Conservation (phyloP, 2,888 invertebrate species). For the Cylindroiulus punctatus region DNA sequence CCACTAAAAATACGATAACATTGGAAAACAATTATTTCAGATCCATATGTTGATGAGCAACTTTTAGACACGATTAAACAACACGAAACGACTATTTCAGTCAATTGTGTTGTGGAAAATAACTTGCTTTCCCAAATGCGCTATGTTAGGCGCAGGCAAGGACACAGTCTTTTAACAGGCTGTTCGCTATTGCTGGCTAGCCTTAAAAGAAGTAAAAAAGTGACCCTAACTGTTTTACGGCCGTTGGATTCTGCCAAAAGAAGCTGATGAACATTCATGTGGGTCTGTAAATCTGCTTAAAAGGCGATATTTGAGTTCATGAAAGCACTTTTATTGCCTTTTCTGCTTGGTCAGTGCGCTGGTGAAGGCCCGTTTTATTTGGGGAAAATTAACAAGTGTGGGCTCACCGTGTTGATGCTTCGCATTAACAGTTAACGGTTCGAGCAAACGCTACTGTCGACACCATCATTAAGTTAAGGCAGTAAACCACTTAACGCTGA, state of each 20-base stretch:
- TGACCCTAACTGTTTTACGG: constrained; percentile 30
- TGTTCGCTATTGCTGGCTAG: background rate
- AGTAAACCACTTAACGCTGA: constrained; percentile 44
- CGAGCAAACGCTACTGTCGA: constrained; percentile 15
- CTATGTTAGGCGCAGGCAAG: background rate
- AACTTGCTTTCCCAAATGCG: no score
- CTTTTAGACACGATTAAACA: no score
- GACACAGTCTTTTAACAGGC: background rate
- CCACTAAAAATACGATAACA: no score
- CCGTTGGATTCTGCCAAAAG: background rate
- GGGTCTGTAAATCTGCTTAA: constrained; percentile 47
- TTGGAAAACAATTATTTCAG: no score
- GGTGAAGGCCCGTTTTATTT: constrained; percentile 21
- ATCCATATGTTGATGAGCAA: no score
- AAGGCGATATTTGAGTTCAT: constrained; percentile 43
- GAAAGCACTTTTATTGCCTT: constrained; percentile 38
- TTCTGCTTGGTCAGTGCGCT: background rate
- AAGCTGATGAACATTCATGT: constrained; percentile 40
- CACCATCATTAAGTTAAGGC: constrained; percentile 25
- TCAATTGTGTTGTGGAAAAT: no score
- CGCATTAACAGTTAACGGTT: background rate
- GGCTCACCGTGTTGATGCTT: constrained; percentile 6
- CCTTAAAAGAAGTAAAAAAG: constrained; percentile 7
- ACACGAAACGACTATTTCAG: no score
- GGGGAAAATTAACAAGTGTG: constrained; percentile 25